Base-by-base conservation (phyloP, 2,797 vertebrate species). In the Champsocephalus esox region DNA sequence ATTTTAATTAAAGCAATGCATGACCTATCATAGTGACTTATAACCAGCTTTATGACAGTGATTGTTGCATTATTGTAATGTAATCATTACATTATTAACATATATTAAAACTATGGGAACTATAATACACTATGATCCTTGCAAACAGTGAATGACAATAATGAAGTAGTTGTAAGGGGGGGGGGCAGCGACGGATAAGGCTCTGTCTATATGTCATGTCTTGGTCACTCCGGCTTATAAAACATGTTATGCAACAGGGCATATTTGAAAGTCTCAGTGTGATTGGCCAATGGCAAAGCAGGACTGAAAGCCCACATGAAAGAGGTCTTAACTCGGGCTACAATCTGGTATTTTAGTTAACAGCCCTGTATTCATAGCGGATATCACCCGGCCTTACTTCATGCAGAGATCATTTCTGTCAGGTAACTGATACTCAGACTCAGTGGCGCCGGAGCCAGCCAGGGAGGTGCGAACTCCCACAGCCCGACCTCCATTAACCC, bases 401-500 rank as follows among this genome's bases (percentile, higher is more conserved):
- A 87, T 75, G 64, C 80, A 68, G 64, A 68, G 49, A 65, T 70
- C 14, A 75, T 67, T 77, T 2, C 60, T 90, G 70, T 43, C 92
- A 86, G 66, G 68, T 86, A 69, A 48, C 82, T 88, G 88, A 92
- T 83, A 88, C 86, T 90, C 94, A 97, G 97, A 97, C 96, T 86
- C 70, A 12, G 28, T 70, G 96, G 96, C 96, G 95, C 96, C 95
- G 43, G 79, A 64, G 82, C 43, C 80, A 72, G 74, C 38, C 82
- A 58, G 11, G 67, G 8, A 86, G 38, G 81, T 87, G 91, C 80
- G 87, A 92, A 92, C 87, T 89, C 32, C 34, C 88, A 82, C 89
- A 87, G 82, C 88, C 82, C 78, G 13, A 72, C 87, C 91, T 90
- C 91, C 81, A 94, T 94, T 94, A 94, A 81, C 83, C 87, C 72